Conservation (phyloP, 2,113 vertebrate species). For the Paratilapia polleni region DNA sequence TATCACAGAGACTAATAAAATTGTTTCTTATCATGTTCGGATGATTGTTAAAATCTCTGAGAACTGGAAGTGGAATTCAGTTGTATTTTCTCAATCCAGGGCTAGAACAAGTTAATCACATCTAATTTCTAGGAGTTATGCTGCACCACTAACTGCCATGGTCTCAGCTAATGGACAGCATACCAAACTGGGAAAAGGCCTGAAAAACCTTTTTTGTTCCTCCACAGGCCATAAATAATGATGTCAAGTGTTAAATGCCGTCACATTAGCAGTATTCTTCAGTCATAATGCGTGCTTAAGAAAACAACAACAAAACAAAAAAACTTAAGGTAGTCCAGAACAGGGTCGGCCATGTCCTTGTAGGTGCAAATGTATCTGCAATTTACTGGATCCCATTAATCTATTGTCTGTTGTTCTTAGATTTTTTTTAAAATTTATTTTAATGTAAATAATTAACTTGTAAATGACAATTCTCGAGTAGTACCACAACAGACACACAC, state of each 20-base stretch:
- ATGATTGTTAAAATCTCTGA: not conserved
- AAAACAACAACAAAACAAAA: not conserved
- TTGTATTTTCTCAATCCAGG: not conserved
- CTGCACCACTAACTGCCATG: accelerated
- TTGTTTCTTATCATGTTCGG: not conserved
- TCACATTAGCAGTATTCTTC: not conserved
- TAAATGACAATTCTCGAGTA: not conserved
- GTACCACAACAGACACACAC: not conserved
- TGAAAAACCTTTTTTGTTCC: not conserved
- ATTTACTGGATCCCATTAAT: not conserved
- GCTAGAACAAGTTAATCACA: not conserved
- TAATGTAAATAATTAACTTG: not conserved
- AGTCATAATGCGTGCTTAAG: not conserved
- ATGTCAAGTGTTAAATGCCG: not conserved
- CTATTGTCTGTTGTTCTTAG: not conserved
- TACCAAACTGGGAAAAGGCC: not conserved
- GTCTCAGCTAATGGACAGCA: not conserved
- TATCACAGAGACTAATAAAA: not conserved
- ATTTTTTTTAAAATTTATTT: too few relatives aligned
- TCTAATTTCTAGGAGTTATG: not conserved
- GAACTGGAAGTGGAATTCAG: not conserved
- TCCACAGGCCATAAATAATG: not conserved
- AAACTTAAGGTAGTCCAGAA: not conserved
- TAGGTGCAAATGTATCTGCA: not conserved
- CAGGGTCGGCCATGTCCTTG: not conserved